phyloP scores from a whole-genome alignment of 2,797 vertebrate species.

The Pantherophis alleghaniensis region DNA sequence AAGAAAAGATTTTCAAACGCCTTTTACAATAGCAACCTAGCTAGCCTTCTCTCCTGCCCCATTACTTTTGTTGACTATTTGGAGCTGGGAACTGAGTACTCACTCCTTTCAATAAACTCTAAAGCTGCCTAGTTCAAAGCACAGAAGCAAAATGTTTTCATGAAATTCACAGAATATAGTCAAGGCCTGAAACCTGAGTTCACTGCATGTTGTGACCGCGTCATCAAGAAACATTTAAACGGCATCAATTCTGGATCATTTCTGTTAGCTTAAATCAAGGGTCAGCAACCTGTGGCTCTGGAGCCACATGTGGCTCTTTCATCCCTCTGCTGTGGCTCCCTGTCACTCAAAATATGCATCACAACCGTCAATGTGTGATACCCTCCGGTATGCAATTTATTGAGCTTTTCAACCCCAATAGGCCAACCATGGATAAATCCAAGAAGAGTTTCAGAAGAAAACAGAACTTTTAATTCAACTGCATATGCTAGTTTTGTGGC shows the following conservation, averaged over 20 bases:
- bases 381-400: too few relatives aligned
- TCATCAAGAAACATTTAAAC: neutral
- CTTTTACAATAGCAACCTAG: neutral
- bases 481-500: too few relatives aligned
- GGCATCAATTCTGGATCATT: neutral
- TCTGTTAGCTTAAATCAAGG: neutral
- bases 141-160: neutral
- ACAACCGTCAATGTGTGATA: too few relatives aligned
- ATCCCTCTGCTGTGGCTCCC: too few relatives aligned
- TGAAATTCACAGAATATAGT: neutral
- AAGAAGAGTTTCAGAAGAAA: too few relatives aligned
- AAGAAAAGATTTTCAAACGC: neutral
- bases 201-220: neutral
- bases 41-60: neutral
- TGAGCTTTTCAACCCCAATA: too few relatives aligned
- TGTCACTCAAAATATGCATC: too few relatives aligned
- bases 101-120: neutral
- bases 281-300: too few relatives aligned
- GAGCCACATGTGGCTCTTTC: too few relatives aligned
- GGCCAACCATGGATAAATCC: too few relatives aligned
- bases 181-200: neutral
- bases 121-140: neutral
- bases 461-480: too few relatives aligned
- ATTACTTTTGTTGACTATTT: neutral
- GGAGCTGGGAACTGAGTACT: neutral